phyloP scores from a whole-genome alignment of 2,888 invertebrate genomes.

The Tupiocoris notatus region DNA sequence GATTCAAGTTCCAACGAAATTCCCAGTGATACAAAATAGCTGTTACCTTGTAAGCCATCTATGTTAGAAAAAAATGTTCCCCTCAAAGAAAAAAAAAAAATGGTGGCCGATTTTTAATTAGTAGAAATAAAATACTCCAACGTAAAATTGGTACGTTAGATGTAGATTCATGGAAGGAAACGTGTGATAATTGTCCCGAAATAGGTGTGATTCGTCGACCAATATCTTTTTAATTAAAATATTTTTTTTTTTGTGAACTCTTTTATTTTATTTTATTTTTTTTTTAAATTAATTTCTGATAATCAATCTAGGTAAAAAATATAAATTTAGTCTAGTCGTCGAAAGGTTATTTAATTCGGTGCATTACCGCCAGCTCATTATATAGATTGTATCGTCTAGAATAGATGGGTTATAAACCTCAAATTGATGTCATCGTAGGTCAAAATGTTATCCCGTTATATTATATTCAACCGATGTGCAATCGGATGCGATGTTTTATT shows the following conservation, averaged over 20 bases:
- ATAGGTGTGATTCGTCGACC: neutral
- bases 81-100: neutral
- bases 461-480: no score
- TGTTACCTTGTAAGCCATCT: no score
- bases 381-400: neutral
- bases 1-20: no score
- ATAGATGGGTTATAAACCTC: no score
- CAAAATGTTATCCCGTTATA: no score
- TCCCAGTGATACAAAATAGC: no score
- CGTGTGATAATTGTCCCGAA: neutral
- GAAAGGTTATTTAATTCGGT: neutral
- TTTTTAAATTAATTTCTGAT: no score
- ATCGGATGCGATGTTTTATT: no score
- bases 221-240: neutral
- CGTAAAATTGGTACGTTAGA: neutral
- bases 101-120: neutral
- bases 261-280: no score
- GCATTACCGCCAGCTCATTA: neutral
- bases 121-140: neutral
- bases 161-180: neutral
- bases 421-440: no score
- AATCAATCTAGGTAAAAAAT: no score
- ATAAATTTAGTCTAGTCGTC: neutral
- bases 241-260: neutral
- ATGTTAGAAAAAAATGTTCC: no score